Base-by-base conservation (phyloP, 1,140 invertebrate genomes). In the Drosophila miranda region DNA sequence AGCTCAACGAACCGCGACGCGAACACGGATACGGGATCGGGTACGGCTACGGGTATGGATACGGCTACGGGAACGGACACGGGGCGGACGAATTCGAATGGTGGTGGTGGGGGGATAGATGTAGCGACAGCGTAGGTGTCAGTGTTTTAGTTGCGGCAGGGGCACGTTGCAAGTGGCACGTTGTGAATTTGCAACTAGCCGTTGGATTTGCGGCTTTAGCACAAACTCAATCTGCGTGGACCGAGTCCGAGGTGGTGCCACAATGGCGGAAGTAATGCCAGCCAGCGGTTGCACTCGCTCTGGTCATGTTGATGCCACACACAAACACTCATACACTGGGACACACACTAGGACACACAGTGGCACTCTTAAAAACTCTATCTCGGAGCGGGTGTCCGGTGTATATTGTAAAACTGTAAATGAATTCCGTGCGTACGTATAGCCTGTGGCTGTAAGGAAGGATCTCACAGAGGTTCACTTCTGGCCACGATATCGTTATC, bases 111-210 rank as follows among this genome's bases (percentile, higher is more conserved):
- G 48, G 42, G 63, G 28, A 56, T 43, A 51, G 41, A 53, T 49
- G 63, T 42, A 41, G 50, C 41, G n/a, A 21, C 26, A 48, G 26
- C 62, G 56, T 52, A 81, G 60, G 82, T 87, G 78, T 77, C 58
- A 75, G 78, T 70, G 57, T 68, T 72, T 75, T 75, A 51, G 64
- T 75, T 75, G 66, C 60, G 55, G 74, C 61, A 64, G 69, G 41
- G 58, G 57, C 62, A 68, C 76, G 73, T 76, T 56, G 64, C 74
- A 69, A 45, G 77, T 81, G 73, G 64, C 78, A 87, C 74, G 82
- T 72, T 87, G 59, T 81, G 74, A 87, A 87, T 87, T 77, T 75
- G 51, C 66, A 81, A 68, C 73, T 77, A 75, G 56, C 62, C 60
- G 62, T 73, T 74, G 73, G 53, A 74, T 86, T 86, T 87, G 77